These are phyloP conservation scores for Thelaira solivaga DNA, from an alignment of 2,888 invertebrate genomes.

Conservation along the genomic window DNA sequence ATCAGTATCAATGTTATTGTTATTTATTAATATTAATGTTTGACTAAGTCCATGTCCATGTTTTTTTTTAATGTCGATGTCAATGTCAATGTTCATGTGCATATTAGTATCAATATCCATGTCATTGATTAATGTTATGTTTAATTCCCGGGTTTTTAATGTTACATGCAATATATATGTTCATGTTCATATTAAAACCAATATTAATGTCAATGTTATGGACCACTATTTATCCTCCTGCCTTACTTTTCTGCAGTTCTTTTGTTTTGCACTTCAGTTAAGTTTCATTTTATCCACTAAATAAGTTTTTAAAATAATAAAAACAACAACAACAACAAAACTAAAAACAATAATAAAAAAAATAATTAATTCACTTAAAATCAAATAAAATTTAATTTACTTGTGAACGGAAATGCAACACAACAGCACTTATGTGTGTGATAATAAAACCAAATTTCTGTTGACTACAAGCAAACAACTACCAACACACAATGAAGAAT, in stretches of 20 bases:
- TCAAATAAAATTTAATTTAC: slow-evolving; percentile 63
- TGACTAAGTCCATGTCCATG: too few species aligned
- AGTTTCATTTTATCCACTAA: slow-evolving; percentile 16
- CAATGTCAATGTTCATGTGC: too few species aligned
- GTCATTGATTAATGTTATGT: too few species aligned
- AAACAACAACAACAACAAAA: not conserved
- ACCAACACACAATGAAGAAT: not conserved
- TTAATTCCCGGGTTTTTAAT: too few species aligned
- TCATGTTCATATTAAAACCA: too few species aligned
- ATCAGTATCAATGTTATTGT: too few species aligned
- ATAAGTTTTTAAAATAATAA: slow-evolving; percentile 32
- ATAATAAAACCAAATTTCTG: slow-evolving; percentile 60
- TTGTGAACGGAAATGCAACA: slow-evolving; percentile 63
- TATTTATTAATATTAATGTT: too few species aligned
- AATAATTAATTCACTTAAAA: slow-evolving; percentile 64
- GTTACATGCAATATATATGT: too few species aligned
- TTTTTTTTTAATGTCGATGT: too few species aligned
- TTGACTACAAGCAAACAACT: slow-evolving; percentile 32
- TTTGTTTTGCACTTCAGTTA: slow-evolving; percentile 1
- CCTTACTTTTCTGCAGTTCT: not conserved
- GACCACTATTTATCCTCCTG: not conserved
- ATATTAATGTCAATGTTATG: too few species aligned
- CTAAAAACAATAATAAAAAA: not conserved
- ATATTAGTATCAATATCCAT: too few species aligned
- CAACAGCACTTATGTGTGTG: slow-evolving; percentile 61